Evolutionary conservation across 2,797 vertebrate genomes (phyloP), one percentile per base, ranked within the genome.

Genomic region (Muscicapa striata): DNA sequence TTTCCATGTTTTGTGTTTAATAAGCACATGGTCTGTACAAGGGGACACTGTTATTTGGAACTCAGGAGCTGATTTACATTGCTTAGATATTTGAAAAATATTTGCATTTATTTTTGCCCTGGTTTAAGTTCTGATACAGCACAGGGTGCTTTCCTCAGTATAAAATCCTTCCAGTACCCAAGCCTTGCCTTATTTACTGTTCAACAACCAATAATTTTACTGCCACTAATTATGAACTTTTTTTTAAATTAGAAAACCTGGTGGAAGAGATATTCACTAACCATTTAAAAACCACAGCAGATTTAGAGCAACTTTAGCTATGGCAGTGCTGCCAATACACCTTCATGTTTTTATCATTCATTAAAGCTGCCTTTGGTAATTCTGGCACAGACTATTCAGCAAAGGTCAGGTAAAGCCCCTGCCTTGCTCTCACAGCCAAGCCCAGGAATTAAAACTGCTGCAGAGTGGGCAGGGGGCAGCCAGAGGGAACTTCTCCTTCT

Each of bases 401-500:
- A 76, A 17, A 52, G 43, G 16, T 32, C 63, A 82, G 22, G 15
- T 29, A 43, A 38, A 88, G 27, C 11, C 19, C 15, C 32, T 36
- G 9, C 20, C 66, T 46, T 43, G 75, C 15, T 89, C 24, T 66
- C 30, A 48, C 23, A 48, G 48, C 48, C 48, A 48, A 26, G 24
- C 48, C 23, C 48, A 38, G 12, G 73, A 64, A 43, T 78, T 75
- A 15, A 6, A 26, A 0, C n/a, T 45, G 30, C 73, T 74, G 6
- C 19, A 40, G 12, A 46, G 13, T 32, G 23, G 24, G n/a, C 43
- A 62, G 48, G 62, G 67, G 32, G 10, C 13, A 66, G 4, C 14
- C 2, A n/a, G 41, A 6, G 17, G 22, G 45, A 20, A 4, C 1
- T 32, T 5, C 10, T 46, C 1, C 19, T 46, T 1, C 13, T 51